phyloP scores from a whole-genome alignment of 2,797 vertebrate genomes.

The Melanotaenia boesemani region DNA sequence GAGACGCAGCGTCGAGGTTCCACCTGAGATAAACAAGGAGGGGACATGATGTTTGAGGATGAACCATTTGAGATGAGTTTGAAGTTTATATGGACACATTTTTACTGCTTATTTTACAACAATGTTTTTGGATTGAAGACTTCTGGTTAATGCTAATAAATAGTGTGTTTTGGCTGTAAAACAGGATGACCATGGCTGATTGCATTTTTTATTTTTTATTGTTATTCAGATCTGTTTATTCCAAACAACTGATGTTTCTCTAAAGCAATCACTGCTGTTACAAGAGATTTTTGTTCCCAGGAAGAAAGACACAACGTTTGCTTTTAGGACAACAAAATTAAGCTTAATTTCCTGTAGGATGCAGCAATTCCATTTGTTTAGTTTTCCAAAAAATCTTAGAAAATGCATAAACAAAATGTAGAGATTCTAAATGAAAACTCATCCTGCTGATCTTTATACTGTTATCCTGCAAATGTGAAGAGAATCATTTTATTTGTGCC shows the following conservation, averaged over 20 bases:
- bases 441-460: no score
- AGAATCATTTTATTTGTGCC: no score
- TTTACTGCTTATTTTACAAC: background rate
- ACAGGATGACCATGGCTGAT: background rate
- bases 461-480: no score
- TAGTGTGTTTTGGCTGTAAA: background rate
- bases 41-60: slow-evolving; percentile 2
- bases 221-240: slow-evolving; percentile 12
- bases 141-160: background rate
- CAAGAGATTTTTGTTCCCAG: background rate
- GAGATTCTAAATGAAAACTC: background rate
- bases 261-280: background rate
- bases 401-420: no score
- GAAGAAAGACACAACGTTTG: background rate
- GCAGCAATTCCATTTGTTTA: background rate
- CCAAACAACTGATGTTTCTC: slow-evolving; percentile 17
- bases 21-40: slow-evolving; percentile 71
- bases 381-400: background rate
- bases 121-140: background rate
- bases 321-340: background rate
- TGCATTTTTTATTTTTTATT: background rate
- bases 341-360: background rate
- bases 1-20: slow-evolving; percentile 91
- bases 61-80: background rate
- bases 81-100: background rate